Conservation (phyloP, 1,140 invertebrate genomes). For the Hyles euphorbiae region DNA sequence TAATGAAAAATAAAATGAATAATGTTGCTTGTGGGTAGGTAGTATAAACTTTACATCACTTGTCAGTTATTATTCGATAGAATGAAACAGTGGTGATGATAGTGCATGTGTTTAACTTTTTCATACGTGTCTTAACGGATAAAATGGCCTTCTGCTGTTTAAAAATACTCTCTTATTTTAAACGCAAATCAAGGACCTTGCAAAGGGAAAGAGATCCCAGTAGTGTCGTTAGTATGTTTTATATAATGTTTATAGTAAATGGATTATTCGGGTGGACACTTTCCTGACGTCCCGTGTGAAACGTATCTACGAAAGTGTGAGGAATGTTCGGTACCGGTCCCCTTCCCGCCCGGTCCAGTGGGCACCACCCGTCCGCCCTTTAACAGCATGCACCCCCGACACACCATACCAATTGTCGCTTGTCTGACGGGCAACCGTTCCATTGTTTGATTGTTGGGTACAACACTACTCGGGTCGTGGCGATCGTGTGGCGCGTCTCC, state of each 20-base stretch:
- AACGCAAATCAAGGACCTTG: slow-evolving; percentile 17
- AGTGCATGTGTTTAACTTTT: slow-evolving; percentile 57
- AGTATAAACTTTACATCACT: background rate
- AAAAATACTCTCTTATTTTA: slow-evolving; percentile 48
- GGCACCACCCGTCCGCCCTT: slow-evolving; percentile 42
- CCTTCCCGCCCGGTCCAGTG: slow-evolving; percentile 31
- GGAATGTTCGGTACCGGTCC: slow-evolving; percentile 14
- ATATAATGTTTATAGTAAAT: slow-evolving; percentile 12
- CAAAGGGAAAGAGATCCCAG: slow-evolving; percentile 1
- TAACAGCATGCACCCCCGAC: slow-evolving; percentile 69
- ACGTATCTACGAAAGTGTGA: slow-evolving; percentile 4
- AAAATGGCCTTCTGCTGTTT: slow-evolving; percentile 56
- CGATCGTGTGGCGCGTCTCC: slow-evolving; percentile 73
- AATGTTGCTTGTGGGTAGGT: slow-evolving; percentile 6
- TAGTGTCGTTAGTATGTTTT: slow-evolving; percentile 6
- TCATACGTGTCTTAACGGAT: slow-evolving; percentile 46
- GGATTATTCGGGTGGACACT: slow-evolving; percentile 33
- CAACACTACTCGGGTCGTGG: slow-evolving; percentile 77
- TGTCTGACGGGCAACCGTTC: slow-evolving; percentile 88
- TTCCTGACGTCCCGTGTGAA: slow-evolving; percentile 7
- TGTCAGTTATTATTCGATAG: background rate
- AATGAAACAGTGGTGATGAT: slow-evolving; percentile 42
- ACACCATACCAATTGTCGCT: slow-evolving; percentile 74
- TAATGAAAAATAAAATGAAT: background rate
- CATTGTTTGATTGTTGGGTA: slow-evolving; percentile 89